A percentile compares a stretch with the other conserved stretches of the same genome.
phyloP scores from a whole-genome alignment of 2,113 vertebrate species.

The Rhinogobius similis region DNA sequence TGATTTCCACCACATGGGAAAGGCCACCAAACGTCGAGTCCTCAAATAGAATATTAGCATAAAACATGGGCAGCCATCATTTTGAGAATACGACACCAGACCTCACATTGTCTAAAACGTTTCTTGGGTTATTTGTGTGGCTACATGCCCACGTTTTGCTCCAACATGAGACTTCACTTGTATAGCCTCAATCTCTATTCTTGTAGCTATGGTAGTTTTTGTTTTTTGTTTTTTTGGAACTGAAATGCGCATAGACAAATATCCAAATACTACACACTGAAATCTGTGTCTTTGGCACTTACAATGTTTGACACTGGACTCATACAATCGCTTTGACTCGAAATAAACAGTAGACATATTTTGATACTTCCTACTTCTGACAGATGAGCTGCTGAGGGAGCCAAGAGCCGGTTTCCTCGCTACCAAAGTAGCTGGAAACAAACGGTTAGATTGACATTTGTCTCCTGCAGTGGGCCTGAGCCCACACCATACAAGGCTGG shows the following conservation, averaged over 20 bases:
- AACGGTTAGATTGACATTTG: slow-evolving; percentile 6
- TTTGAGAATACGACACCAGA: neutral
- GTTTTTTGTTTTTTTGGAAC: neutral
- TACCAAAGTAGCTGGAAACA: slow-evolving; percentile 14
- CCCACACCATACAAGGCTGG: slow-evolving; percentile 17
- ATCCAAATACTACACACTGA: neutral
- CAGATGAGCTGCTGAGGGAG: neutral
- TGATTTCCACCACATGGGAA: slow-evolving; percentile 25
- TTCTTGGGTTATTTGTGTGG: neutral
- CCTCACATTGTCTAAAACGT: neutral
- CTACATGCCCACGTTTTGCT: neutral
- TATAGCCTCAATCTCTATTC: no score
- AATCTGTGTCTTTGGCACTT: neutral
- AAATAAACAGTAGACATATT: neutral
- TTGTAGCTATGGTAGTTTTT: no score
- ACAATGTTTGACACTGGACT: neutral
- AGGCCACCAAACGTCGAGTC: neutral
- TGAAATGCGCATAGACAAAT: no score
- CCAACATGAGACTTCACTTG: neutral
- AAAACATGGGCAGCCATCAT: neutral
- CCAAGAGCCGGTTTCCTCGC: neutral
- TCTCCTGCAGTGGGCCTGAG: slow-evolving; percentile 22
- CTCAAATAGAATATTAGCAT: slow-evolving; percentile 5
- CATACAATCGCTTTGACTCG: neutral
- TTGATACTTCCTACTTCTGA: neutral